Evolutionary conservation across 2,888 invertebrate genomes (phyloP), one percentile per base, ranked within the genome.

Genomic region (Drosophila pullipes): DNA sequence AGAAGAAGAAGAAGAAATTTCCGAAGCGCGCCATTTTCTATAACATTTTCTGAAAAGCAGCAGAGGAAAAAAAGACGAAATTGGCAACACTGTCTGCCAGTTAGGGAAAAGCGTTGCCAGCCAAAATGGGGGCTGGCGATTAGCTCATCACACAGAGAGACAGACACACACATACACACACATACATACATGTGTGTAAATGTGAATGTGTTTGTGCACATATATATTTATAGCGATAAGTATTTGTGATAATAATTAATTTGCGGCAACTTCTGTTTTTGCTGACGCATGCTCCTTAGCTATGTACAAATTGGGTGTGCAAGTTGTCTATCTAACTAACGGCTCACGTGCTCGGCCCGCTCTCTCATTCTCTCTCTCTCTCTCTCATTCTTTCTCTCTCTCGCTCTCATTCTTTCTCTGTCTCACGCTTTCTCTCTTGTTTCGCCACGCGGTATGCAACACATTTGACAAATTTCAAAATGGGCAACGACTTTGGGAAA

Each of bases 371-470:
- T 7, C 22, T 54, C 16, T 44, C 9, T 44, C 9, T 35, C n/a
- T 18, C 13, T 44, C n/a, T 37, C 53, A 7, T 11, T 18, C 25
- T 1, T 25, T 28, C 25, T 25, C 57, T 52, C 28, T 37, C 10
- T 39, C 16, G 18, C 13, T 3, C 39, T 33, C 25, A 25, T 25
- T 35, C 11, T 18, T 3, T 10, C 25, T 13, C 25, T 13, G 5
- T 5, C 25, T 9, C 16, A 9, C 44, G 4, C 18, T 37, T 16
- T 53, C 35, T 53, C 35, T 31, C 11, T 9, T 35, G 2, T 3
- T 53, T 60, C 81, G 62, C 78, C 69, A 22, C 33, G 49, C 59
- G 66, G 81, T 78, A 78, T 67, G 78, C 78, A 72, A 49, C 60
- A 76, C 22, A 68, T 68, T 71, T 65, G 25, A 11, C 6, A 44